A percentile compares a stretch with the other conserved stretches of the same genome.
These are phyloP conservation scores for Echiichthys vipera DNA, from an alignment of 2,797 vertebrate genomes.

Conservation along the genomic window DNA sequence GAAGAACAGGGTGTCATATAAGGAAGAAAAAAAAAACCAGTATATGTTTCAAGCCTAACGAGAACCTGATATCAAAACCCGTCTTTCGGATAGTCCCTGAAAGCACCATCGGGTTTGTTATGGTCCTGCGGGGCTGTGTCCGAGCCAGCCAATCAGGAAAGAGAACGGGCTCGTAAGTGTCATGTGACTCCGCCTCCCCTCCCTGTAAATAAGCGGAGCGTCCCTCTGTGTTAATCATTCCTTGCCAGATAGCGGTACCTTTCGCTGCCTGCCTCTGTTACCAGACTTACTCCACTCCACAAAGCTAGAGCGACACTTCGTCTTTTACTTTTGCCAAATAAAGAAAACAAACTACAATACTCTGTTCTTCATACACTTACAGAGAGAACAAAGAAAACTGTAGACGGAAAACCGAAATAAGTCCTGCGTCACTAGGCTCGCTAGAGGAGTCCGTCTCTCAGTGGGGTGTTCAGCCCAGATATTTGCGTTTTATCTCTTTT, in stretches of 20 bases:
- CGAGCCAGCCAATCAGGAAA: constrained; percentile 57
- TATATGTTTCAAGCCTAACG: too few relatives aligned
- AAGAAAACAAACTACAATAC: neutral
- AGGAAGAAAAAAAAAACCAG: too few relatives aligned
- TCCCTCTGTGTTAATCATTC: constrained; percentile 27
- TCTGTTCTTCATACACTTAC: neutral
- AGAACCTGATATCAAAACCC: too few relatives aligned
- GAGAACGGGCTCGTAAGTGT: constrained; percentile 15
- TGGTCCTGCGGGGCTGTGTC: constrained; percentile 39
- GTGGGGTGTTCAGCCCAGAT: neutral
- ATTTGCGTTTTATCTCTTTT: neutral
- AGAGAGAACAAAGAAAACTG: neutral
- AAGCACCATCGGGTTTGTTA: constrained; percentile 47
- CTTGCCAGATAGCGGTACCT: neutral
- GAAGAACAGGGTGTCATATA: too few relatives aligned
- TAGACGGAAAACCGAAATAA: neutral
- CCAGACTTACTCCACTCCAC: neutral
- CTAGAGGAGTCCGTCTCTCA: neutral
- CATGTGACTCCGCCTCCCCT: constrained; percentile 30
- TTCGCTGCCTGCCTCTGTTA: rapidly evolving
- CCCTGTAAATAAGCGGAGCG: constrained; percentile 21
- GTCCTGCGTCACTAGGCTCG: constrained; percentile 56
- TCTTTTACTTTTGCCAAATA: neutral
- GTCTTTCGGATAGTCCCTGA: neutral
- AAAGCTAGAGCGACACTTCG: neutral